Base-by-base conservation (phyloP, 2,888 invertebrate genomes). In the Leptinotarsa peninsularis region DNA sequence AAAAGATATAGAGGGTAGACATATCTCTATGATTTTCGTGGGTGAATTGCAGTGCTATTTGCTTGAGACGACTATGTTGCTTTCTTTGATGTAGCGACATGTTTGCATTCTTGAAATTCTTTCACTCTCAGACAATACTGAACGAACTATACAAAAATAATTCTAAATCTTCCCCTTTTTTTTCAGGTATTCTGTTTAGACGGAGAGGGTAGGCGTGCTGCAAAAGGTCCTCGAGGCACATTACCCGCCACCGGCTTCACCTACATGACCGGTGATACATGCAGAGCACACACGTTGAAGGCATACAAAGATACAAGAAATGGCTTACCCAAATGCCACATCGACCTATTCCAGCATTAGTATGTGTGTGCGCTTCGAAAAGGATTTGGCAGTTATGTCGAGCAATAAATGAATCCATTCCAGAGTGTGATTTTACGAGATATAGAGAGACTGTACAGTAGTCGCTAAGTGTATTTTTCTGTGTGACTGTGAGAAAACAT, bases 171-270 rank as follows among this genome's bases (percentile, higher is more conserved):
- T 13, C 15, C 21, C 1, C 23, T 72, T 56, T 63, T 54, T 18
- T 78, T 78, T 15, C 58, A 78, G 93, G 94, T 91, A 89, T 94
- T 91, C 91, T 94, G 93, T 92, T 90, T 94, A 91, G 89, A 88
- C 82, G 88, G 87, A 83, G 88, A 87, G 84, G 88, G 88, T 83
- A 85, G 89, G 88, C 88, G 88, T 84, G 88, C 88, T 79, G 89
- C 87, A 21, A 83, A 87, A 75, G 88, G 88, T 75, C 88, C 88
- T 69, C 91, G 91, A 85, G 91, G 91, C 89, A 92, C 91, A 85
- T 91, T 91, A 86, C 93, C 92, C 87, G 94, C 93, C 85, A 92
- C 92, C 88, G 94, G 94, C 79, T 94, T 94, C 90, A 93, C 94
- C 81, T 94, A 94, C 90, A 93, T 94, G 71, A 93, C 93, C 84